Evolutionary conservation across 2,888 invertebrate species (phyloP), one percentile per base, ranked within the genome.

Genomic region (Leptopilina myrica): DNA sequence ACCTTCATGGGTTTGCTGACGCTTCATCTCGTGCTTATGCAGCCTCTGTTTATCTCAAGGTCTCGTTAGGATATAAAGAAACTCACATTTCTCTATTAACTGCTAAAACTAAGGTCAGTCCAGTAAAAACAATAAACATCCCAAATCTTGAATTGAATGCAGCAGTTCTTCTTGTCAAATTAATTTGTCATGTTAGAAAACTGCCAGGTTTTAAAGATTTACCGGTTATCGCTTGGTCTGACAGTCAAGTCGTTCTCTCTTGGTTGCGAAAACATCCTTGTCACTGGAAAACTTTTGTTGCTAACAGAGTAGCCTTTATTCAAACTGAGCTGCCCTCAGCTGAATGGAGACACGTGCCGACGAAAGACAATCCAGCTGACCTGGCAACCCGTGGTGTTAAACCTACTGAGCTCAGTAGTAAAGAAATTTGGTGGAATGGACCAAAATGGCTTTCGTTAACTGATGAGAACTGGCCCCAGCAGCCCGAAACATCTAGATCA

Each of bases 231-330:
- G 11, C 76, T 11, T 84, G 82, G 84, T 77, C 80, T 5, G 82
- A 82, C 49, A 82, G 81, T 20, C 76, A 78, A 64, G 77, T 85
- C 3, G 83, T 82, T 2, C 65, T 85, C 20, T 67, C 79, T 11
- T 84, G 85, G 82, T 64, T 85, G 4, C 15, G 59, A 12, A 76
- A 77, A 14, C 81, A 83, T 56, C 80, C 80, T 8, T 40, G 79
- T 15, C 62, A 56, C 9, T 83, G 81, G 81, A 81, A 81, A 49
- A 80, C 65, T 0, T 83, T 80, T 46, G 79, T 83, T 0, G 81
- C 80, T 0, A 83, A 81, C 62, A 33, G 83, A 0, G 80, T 78
- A 5, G 77, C 81, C 5, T 43, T 67, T 26, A 79, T 81, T 43
- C 79, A 82, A 26, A 78, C 81, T 5, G 53, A 49, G 11, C 49